Evolutionary conservation across 2,797 vertebrate species (phyloP), one percentile per base, ranked within the genome.

Genomic region (Phylloscopus collybita): DNA sequence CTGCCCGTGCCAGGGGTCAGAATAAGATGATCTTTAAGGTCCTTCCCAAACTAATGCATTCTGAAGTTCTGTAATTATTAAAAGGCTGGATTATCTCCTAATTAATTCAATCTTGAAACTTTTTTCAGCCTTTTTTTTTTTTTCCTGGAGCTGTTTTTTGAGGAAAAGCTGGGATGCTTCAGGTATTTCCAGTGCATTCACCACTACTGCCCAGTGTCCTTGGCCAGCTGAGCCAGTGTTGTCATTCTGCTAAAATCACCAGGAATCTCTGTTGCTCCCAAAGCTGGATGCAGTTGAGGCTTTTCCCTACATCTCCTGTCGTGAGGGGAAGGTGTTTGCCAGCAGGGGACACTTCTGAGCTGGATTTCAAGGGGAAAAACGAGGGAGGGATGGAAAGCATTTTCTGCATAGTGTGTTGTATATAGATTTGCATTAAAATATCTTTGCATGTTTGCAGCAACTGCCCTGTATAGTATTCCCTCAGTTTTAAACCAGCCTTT

Each of bases 291-390:
- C 20, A 45, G 4, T 17, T 36, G 32, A 13, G 5, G 13, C 53
- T 64, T 74, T 73, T 90, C 60, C 42, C 16, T 26, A 0, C 34
- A 21, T 12, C 25, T 36, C 21, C 50, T 69, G 22, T 5, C 7
- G 38, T 10, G 53, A 50, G 51, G 71, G 30, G 26, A 54, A 51
- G 23, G 34, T 34, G 13, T 80, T 45, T 17, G 22, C 97, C 98
- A 95, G 97, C 88, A 71, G 97, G 93, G 97, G 98, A 88, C 97
- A 84, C 97, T 95, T 97, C 62, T 29, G 97, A 97, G 97, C 97
- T 89, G 86, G 27, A 14, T 92, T 95, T 96, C 23, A 4, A 14
- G 29, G 57, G 32, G 11, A 47, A 38, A 40, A 59, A 4, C 7
- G 5, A 19, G 23, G 23, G 25, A 74, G 18, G 47, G 57, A 17